Base-by-base conservation (phyloP, 2,797 vertebrate genomes). In the Peromyscus attwateri region DNA sequence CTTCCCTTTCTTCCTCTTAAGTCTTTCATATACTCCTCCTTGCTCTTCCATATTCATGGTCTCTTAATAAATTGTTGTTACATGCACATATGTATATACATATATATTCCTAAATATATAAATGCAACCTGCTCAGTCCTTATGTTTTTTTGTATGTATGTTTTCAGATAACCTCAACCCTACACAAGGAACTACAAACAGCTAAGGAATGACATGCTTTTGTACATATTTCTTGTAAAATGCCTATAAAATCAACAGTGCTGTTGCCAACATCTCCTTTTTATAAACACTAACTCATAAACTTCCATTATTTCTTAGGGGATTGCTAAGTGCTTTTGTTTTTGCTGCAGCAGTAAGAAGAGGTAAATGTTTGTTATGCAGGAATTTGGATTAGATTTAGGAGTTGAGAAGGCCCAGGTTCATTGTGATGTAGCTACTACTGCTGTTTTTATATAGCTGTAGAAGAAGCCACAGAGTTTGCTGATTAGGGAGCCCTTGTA, bases 221-320 rank as follows among this genome's bases (percentile, higher is more conserved):
- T 81, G 46, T 29, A 64, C 49, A 9, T 66, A 46, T 88, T 92
- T 93, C 25, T 87, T 40, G 49, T 27, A 91, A 91, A 93, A 70
- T 0, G 16, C 34, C 10, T 89, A 13, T 94, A 83, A 97, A 94
- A 80, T 57, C 40, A 23, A 9, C 60, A 77, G 29, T 13, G 4
- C 64, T 92, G 12, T 83, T 89, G 57, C 21, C 37, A 85, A 1
- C 21, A 49, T 95, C 81, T 79, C 8, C 9, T 87, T 76, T 85
- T 89, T 29, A 60, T 94, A 82, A 96, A 52, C 17, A 73, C 40
- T 73, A 68, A 79, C 46, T 34, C n/a, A 57, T 17, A 77, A 46
- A 82, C 1, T 87, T 87, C 43, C 21, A 2, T 2, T 80, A 82
- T 16, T 94, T 95, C 62, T 62, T 19, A 19, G 94, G 60, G 11